Evolutionary conservation across 2,888 invertebrate species (phyloP).

Genomic region (Physocephala rufipes): DNA sequence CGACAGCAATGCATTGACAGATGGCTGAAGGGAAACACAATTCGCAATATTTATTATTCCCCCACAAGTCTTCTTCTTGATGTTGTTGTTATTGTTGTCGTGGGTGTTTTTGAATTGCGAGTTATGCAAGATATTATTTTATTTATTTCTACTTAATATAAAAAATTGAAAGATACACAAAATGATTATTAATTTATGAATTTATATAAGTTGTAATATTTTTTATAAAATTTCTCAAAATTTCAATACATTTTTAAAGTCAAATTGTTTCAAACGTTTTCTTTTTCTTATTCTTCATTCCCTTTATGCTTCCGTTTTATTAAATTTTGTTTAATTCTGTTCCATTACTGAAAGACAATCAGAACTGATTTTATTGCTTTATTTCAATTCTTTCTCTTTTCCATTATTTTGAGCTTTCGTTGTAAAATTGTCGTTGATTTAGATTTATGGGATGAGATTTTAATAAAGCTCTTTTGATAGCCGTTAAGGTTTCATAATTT

Average conservation of each 20-base stretch:
- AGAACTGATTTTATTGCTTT: background rate
- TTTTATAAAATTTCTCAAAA: no score
- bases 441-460: slow-evolving; percentile 32
- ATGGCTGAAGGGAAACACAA: no score
- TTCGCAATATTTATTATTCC: no score
- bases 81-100: background rate
- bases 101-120: background rate
- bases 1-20: no score
- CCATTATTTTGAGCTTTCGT: background rate
- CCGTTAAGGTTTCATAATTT: background rate
- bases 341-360: background rate
- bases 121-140: no score
- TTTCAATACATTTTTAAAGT: background rate
- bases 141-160: no score
- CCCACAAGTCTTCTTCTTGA: background rate
- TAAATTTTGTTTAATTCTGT: background rate
- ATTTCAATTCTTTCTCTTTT: slow-evolving; percentile 13
- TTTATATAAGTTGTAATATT: no score
- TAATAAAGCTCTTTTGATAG: slow-evolving; percentile 3
- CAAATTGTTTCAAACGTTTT: no score
- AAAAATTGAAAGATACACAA: no score
- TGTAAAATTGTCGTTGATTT: slow-evolving; percentile 30
- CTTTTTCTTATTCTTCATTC: background rate
- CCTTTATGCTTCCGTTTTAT: background rate
- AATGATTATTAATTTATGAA: no score